phyloP scores from a whole-genome alignment of 2,888 invertebrate species.

The Junonia oenone region DNA sequence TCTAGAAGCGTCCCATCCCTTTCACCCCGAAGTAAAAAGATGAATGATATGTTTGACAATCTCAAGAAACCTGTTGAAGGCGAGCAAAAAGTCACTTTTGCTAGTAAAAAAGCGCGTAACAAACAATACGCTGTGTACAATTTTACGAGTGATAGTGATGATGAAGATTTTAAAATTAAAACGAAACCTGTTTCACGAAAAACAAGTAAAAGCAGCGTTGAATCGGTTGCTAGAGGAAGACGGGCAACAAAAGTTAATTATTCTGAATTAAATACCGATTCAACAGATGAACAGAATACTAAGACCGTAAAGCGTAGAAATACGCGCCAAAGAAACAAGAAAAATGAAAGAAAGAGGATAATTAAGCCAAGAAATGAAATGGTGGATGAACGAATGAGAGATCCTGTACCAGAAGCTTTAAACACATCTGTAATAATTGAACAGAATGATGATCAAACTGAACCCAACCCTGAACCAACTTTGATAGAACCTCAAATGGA shows the following conservation, averaged over 20 bases:
- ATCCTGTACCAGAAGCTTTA: slow-evolving; percentile 37
- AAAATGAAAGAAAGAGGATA: slow-evolving; percentile 22
- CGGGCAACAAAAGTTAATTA: slow-evolving; percentile 2
- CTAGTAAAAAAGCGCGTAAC: slow-evolving; percentile 35
- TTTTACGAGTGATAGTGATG: slow-evolving; percentile 60
- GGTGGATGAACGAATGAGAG: slow-evolving; percentile 56
- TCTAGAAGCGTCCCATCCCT: slow-evolving; percentile 28
- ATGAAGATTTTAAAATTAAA: slow-evolving; percentile 44
- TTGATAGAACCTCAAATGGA: slow-evolving; percentile 43
- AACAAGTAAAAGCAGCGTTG: slow-evolving; percentile 25
- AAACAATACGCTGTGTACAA: slow-evolving; percentile 47
- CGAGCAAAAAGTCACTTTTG: slow-evolving; percentile 40
- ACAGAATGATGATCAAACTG: slow-evolving; percentile 21
- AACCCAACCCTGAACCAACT: slow-evolving; percentile 36
- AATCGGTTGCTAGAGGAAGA: neutral
- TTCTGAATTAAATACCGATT: neutral
- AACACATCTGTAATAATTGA: slow-evolving; percentile 47
- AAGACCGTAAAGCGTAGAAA: slow-evolving; percentile 23
- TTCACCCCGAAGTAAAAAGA: slow-evolving; percentile 48
- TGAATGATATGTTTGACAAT: slow-evolving; percentile 52
- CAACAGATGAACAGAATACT: slow-evolving; percentile 17
- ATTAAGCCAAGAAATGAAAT: slow-evolving; percentile 32
- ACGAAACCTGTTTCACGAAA: neutral
- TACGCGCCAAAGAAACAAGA: slow-evolving; percentile 15
- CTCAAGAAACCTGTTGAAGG: slow-evolving; percentile 45